Evolutionary conservation across 2,113 vertebrate species (phyloP), one percentile per base, ranked within the genome.

Genomic region (Rhineura floridana): DNA sequence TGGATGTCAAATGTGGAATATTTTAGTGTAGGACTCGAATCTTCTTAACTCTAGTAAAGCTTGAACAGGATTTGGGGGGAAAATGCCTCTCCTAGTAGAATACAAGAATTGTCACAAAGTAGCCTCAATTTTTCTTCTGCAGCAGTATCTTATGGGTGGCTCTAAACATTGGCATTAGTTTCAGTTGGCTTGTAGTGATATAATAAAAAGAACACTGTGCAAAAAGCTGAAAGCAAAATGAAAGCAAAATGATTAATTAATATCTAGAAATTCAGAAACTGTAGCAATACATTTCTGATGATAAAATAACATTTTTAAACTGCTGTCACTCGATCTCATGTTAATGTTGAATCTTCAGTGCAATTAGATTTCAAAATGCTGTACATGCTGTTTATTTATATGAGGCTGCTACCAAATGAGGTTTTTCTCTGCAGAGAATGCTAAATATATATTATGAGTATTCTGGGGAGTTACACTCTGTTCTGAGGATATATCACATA

Each of bases 321-420:
- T n/a, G 52, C 83, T 87, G 5, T 9, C 2, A 81, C 88, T 89
- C 81, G 7, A 84, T 92, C 9, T 25, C 76, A 87, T 1, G 30
- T 83, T 92, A 33, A 25, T 81, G 11, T 79, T 92, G 91, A 46
- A 90, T 87, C 69, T 88, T 55, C 0, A 0, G 11, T 78, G 4
- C 78, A 90, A 75, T 86, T 44, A 81, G 73, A 72, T 87, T 82
- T 84, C 79, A 42, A 90, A 91, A 42, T 59, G 8, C 86, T 90
- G 44, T 89, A 46, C 7, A 0, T 2, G 1, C 28, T n/a, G 88
- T 77, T 90, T 92, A 42, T 86, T 50, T 89, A 83, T 55, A 77
- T 67, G n/a, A 81, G 52, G 2, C 65, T 82, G 3, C 69, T 90
- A 17, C 81, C 52, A 90, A 88, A 87, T 25, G 48, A n/a, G 44